Base-by-base conservation (phyloP, 1,140 invertebrate species). In the Eubasilissa regina region DNA sequence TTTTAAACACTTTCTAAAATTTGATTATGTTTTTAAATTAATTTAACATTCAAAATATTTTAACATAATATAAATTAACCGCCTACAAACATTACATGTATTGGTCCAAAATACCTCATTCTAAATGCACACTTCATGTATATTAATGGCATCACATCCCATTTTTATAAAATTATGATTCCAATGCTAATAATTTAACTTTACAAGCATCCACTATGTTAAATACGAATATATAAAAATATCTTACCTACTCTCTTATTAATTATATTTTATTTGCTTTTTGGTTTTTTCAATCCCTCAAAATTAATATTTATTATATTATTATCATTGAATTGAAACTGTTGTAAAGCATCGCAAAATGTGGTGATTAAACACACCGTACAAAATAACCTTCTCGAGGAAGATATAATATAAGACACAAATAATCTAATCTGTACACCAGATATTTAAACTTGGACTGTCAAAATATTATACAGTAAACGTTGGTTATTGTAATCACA, bases 161-260 rank as follows among this genome's bases (percentile, higher is more conserved):
- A 0, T 62, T 19, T 12, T 17, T 35, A 19, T 45, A 4, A 17
- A 68, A n/a, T 48, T 48, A 17, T 64, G 17, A 4, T 17, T 47
- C 43, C 43, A 68, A 4, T 4, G n/a, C 35, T 64, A 73, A 73
- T 73, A 73, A 73, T 48, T 73, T 73, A 53, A 17, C n/a, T 51
- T 73, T 73, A 51, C 7, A 73, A 73, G 48, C 19, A 51, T 47
- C 17, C 19, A 15, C 45, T 25, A 73, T 0, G 45, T 12, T 25
- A 55, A 53, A 73, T 73, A 73, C 25, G 47, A 73, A 53, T 53
- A 53, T 73, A 73, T 25, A 73, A 73, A 73, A 73, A 73, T 73
- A 73, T 73, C 48, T 55, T 21, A 51, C 45, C 68, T 25, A 73
- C 51, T 73, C 17, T 73, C 35, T n/a, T n/a, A 25, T 47, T 72